A percentile compares a stretch with the other conserved stretches of the same genome.
Evolutionary conservation across 2,113 vertebrate species (phyloP).

Genomic region (Pygathrix nemaeus): DNA sequence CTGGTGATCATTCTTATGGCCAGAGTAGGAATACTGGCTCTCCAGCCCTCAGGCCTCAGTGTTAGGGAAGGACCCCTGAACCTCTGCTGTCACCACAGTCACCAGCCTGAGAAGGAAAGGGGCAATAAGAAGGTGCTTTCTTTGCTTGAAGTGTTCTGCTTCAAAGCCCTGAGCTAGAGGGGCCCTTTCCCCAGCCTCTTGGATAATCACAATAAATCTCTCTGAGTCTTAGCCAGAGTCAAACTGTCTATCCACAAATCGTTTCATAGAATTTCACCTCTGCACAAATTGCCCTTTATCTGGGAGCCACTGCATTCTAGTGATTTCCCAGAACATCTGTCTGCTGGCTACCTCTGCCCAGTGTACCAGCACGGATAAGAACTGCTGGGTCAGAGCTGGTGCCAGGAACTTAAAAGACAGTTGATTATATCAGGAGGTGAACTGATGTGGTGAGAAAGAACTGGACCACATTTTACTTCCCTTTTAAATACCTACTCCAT

Average conservation of each 20-base stretch:
- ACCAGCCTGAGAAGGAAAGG: neutral
- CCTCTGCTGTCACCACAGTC: rapidly evolving
- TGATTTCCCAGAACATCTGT: neutral
- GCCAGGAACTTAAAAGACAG: too few relatives aligned
- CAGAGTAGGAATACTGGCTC: neutral
- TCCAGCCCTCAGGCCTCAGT: neutral
- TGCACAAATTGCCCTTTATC: neutral
- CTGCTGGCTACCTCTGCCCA: neutral
- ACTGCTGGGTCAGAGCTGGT: rapidly evolving
- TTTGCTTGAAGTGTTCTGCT: neutral
- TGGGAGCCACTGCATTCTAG: rapidly evolving
- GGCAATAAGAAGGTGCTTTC: neutral
- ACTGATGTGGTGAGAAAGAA: neutral
- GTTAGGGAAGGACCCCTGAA: neutral
- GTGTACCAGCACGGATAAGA: rapidly evolving
- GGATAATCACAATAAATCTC: rapidly evolving
- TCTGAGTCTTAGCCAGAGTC: neutral
- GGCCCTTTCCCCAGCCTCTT: neutral
- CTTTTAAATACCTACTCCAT: rapidly evolving
- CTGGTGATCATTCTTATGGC: rapidly evolving
- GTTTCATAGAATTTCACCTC: neutral
- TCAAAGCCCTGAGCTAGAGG: neutral
- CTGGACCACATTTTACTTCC: neutral
- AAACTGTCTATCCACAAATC: rapidly evolving
- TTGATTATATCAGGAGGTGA: neutral